phyloP scores from a whole-genome alignment of 2,888 invertebrate genomes.

The Pollenia griseotomentosa region DNA sequence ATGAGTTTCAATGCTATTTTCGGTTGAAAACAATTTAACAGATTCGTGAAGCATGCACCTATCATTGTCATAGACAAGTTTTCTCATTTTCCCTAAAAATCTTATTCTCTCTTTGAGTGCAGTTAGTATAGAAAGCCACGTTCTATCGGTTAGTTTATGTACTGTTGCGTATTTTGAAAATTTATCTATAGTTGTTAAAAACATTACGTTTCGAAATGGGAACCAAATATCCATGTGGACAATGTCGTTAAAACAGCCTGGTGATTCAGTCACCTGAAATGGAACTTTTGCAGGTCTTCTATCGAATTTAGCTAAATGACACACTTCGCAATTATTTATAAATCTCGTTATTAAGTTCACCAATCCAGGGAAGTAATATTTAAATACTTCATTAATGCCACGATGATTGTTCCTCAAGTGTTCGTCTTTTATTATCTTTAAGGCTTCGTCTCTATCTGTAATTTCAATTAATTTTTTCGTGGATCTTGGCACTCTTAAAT shows the following conservation, averaged over 20 bases:
- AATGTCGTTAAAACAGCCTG: constrained; percentile 30
- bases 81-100: constrained; percentile 32
- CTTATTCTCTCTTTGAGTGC: constrained; percentile 16
- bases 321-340: neutral
- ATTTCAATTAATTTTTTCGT: too few relatives aligned
- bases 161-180: constrained; percentile 48
- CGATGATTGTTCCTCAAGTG: neutral
- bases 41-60: constrained; percentile 25
- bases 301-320: constrained; percentile 35
- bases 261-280: constrained; percentile 17
- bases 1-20: constrained; percentile 28
- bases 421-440: neutral
- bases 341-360: neutral
- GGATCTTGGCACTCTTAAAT: too few relatives aligned
- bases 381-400: too few relatives aligned
- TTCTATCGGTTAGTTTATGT: constrained; percentile 48
- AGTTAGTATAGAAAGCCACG: constrained; percentile 33
- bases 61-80: constrained; percentile 30
- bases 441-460: neutral
- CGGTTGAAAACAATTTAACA: constrained; percentile 22
- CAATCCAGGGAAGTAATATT: neutral
- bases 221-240: constrained; percentile 49
- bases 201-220: constrained; percentile 37
- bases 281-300: constrained; percentile 27
- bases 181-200: constrained; percentile 49